Base-by-base conservation (phyloP, 2,888 invertebrate species). In the Andrena flavipes region DNA sequence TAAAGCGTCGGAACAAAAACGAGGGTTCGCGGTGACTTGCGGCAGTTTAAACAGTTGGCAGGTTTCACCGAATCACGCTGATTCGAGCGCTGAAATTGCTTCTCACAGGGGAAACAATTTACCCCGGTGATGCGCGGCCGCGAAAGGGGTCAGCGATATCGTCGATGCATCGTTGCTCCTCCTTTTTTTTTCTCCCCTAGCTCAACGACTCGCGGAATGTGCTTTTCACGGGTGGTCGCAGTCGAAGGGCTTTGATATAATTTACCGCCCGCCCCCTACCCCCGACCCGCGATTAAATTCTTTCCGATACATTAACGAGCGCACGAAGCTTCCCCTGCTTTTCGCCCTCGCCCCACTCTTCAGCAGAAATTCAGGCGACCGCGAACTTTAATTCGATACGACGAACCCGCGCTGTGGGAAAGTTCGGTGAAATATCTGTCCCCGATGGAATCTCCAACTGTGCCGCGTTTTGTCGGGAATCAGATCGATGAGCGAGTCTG, bases 281-380 rank as follows among this genome's bases (percentile, higher is more conserved):
- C 35, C 20, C 1, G 1, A 20, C 26, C 16, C 2, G 10, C 63
- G 49, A 63, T 76, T 70, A 70, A 64, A 76, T 70, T 76, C 51
- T 70, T 33, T 70, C 70, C 76, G 30, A 76, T 76, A 76, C 74
- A 74, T 73, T 73, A 74, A 60, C 59, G 59, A 16, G n/a, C 49
- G 65, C 7, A n/a, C 23, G 48, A 48, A 20, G 42, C 42, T 16
- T n/a, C 42, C 10, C 8, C 23, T 4, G 35, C 16, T 8, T 33
- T 33, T 16, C n/a, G 26, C 30, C 7, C 7, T 1, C 20, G 13
- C 23, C 42, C 42, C 42, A 42, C 16, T 23, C 63, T 23, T 5
- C 4, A n/a, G 13, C 48, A 35, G 20, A 54, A 72, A 56, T 13
- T 63, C 63, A 33, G 35, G 26, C 20, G 8, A 10, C 49, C 16